Evolutionary conservation across 2,888 invertebrate species (phyloP).

Genomic region (Caenorhabditis wallacei): DNA sequence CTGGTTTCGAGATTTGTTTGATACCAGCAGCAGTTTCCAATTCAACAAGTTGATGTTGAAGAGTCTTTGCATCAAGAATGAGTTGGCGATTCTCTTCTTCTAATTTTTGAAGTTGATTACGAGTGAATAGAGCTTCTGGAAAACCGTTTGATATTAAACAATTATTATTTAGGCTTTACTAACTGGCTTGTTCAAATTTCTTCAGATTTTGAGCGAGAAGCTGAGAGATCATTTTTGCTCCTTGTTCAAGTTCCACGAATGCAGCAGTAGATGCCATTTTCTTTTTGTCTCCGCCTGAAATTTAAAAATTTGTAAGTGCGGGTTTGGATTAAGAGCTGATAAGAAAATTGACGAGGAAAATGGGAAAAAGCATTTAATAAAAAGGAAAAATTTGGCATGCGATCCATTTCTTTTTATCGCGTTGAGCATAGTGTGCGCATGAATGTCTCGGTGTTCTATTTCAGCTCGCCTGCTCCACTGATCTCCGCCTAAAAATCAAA

Average conservation of each 20-base stretch:
- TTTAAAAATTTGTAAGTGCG: neutral
- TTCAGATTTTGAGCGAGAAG: conserved; percentile 64
- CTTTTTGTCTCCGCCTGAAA: conserved; percentile 64
- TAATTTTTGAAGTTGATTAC: conserved; percentile 65
- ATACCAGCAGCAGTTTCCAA: conserved; percentile 76
- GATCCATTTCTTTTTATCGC: conserved; percentile 23
- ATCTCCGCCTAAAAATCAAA: conserved; percentile 47
- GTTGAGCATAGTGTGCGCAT: conserved; percentile 20
- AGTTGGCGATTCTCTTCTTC: conserved; percentile 74
- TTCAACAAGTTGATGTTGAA: conserved; percentile 73
- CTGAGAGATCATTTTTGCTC: conserved; percentile 62
- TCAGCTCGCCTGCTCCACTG: conserved; percentile 44
- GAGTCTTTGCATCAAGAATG: conserved; percentile 70
- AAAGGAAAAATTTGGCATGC: conserved; percentile 38
- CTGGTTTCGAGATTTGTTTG: conserved; percentile 47
- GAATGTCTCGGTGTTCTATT: conserved; percentile 18
- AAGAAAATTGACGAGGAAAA: neutral
- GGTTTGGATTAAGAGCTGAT: neutral
- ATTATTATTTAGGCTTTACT: conserved; percentile 9
- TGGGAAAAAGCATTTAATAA: conserved; percentile 12
- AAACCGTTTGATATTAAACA: neutral
- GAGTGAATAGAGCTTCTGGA: conserved; percentile 47
- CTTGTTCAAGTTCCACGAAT: conserved; percentile 65
- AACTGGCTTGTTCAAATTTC: conserved; percentile 73
- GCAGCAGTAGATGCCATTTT: conserved; percentile 62